Conservation (phyloP, 2,113 vertebrate species). For the Geothlypis trichas region DNA sequence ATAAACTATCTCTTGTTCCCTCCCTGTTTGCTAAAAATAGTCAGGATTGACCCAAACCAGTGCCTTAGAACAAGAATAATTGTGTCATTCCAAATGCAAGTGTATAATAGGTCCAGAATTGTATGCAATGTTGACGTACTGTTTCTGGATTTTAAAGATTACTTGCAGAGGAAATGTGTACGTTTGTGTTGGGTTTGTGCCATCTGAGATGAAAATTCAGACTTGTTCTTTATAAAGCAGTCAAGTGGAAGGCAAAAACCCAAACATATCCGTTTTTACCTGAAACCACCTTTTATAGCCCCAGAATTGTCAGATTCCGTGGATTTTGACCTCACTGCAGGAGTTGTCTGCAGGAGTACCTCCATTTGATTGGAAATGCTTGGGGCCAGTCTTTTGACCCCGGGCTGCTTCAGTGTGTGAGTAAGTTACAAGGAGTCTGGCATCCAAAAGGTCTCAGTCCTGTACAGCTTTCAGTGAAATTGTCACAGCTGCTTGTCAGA, state of each 20-base stretch:
- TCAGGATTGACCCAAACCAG: not conserved
- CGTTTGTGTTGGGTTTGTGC: not conserved
- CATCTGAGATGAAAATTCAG: not conserved
- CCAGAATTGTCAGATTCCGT: rapidly evolving
- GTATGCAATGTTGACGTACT: not conserved
- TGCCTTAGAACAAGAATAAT: not conserved
- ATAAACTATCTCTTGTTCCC: not conserved
- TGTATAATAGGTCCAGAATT: not conserved
- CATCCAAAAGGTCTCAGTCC: not conserved
- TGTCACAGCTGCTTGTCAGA: not conserved
- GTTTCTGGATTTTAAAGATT: not conserved
- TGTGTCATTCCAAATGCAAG: not conserved
- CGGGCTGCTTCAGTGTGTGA: not conserved
- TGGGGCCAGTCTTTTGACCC: not conserved
- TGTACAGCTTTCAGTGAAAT: not conserved
- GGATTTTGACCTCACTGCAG: not conserved
- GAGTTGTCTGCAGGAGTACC: not conserved
- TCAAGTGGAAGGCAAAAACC: not conserved
- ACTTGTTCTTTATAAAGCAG: not conserved
- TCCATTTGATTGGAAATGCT: not conserved
- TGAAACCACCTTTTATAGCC: not conserved
- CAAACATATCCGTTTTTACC: not conserved
- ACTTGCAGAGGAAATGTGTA: not conserved
- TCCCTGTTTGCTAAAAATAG: not conserved
- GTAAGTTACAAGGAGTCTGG: not conserved